Evolutionary conservation across 1,140 invertebrate species (phyloP).

Genomic region (Myzus persicae): DNA sequence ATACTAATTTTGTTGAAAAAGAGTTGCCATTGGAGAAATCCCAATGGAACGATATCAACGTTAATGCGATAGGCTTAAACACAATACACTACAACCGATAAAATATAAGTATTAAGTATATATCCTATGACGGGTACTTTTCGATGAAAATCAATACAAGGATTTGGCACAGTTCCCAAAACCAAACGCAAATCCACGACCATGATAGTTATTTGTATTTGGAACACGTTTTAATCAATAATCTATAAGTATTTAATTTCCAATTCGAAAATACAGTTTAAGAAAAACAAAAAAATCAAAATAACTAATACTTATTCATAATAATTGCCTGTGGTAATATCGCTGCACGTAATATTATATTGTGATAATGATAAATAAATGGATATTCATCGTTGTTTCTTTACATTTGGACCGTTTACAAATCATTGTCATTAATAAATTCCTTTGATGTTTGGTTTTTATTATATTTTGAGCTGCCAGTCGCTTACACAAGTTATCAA

Average conservation of each 20-base stretch:
- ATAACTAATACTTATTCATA: neutral
- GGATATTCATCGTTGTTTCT: too few species aligned
- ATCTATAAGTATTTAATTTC: neutral
- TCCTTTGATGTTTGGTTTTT: too few species aligned
- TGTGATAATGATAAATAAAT: neutral
- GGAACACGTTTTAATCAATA: neutral
- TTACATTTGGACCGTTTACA: too few species aligned
- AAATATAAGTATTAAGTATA: neutral
- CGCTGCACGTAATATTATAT: neutral
- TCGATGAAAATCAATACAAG: slow-evolving; percentile 27
- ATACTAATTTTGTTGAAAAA: neutral
- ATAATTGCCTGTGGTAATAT: neutral
- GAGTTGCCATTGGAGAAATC: neutral
- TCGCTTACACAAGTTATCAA: too few species aligned
- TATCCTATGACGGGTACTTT: slow-evolving; percentile 4
- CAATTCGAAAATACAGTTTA: neutral
- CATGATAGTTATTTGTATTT: neutral
- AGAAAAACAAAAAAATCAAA: neutral
- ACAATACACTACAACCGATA: neutral
- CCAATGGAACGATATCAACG: neutral
- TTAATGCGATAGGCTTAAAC: neutral
- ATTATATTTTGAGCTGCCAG: too few species aligned
- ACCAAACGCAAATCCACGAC: neutral
- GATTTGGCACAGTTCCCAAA: neutral
- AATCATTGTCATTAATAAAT: too few species aligned